Evolutionary conservation across 2,888 invertebrate species (phyloP).

Genomic region (Amiota communis): DNA sequence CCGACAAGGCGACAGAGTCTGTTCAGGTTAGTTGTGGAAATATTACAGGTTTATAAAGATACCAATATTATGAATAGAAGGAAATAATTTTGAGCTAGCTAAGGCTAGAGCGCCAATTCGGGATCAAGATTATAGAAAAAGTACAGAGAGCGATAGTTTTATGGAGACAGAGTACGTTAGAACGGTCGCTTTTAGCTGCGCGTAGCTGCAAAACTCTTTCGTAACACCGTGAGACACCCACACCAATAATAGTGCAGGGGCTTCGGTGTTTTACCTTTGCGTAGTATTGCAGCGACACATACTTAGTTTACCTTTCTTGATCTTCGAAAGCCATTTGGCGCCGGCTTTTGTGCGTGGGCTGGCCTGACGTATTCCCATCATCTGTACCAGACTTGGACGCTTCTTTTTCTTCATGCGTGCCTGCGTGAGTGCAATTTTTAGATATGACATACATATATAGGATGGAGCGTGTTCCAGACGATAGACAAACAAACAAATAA

Average conservation of each 20-base stretch:
- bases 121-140: neutral
- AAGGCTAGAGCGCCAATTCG: constrained; percentile 57
- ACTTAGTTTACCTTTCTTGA: constrained; percentile 83
- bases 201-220: constrained; percentile 59
- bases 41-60: neutral
- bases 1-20: constrained; percentile 86
- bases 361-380: constrained; percentile 84
- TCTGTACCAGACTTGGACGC: constrained; percentile 87
- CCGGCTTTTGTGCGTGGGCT: constrained; percentile 90
- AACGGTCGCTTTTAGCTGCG: constrained; percentile 51
- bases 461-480: constrained; percentile 46
- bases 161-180: constrained; percentile 3
- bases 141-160: constrained; percentile 30
- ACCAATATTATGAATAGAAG: neutral
- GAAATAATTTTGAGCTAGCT: constrained; percentile 64
- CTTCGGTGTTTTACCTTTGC: neutral
- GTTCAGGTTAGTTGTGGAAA: constrained; percentile 36
- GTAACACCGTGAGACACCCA: constrained; percentile 16
- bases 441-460: constrained; percentile 54
- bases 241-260: constrained; percentile 1
- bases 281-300: constrained; percentile 74
- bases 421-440: constrained; percentile 66
- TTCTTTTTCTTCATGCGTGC: constrained; percentile 81
- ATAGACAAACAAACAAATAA: constrained; percentile 53
- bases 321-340: constrained; percentile 90